These are phyloP conservation scores for Campoletis sonorensis DNA, from an alignment of 1,140 invertebrate species.

Conservation along the genomic window DNA sequence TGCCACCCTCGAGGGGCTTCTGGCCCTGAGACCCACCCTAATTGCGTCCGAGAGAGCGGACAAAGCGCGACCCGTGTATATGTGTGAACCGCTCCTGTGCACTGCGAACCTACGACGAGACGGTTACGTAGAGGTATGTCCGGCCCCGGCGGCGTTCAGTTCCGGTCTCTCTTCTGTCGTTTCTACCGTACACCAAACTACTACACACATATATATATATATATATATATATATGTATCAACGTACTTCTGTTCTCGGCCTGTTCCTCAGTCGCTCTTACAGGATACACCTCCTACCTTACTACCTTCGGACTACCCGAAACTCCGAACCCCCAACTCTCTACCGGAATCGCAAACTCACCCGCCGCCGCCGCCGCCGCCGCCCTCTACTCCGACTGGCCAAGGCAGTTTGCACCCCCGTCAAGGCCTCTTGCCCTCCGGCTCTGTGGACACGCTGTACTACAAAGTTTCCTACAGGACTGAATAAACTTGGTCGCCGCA, in stretches of 20 bases:
- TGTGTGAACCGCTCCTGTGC: conserved; percentile 52
- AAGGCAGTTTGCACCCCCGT: conserved; percentile 18
- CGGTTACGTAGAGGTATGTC: conserved; percentile 65
- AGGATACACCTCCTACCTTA: conserved; percentile 48
- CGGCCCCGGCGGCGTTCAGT: conserved; percentile 68
- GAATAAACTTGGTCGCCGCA: conserved; percentile 74
- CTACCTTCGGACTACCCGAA: conserved; percentile 18
- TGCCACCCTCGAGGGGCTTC: conserved; percentile 60
- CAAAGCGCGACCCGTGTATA: conserved; percentile 75
- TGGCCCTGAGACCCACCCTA: conserved; percentile 73
- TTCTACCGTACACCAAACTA: background rate
- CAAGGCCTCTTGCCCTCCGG: conserved; percentile 72
- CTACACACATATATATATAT: no score
- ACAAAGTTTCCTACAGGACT: conserved; percentile 75
- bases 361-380: conserved; percentile 42
- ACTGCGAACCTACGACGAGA: conserved; percentile 29
- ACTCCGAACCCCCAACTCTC: background rate
- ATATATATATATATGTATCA: background rate
- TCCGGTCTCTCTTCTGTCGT: conserved; percentile 61
- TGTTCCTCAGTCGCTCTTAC: conserved; percentile 21
- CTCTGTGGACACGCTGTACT: conserved; percentile 75
- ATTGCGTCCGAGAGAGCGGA: conserved; percentile 77
- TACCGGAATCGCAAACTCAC: conserved; percentile 1
- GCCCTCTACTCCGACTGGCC: conserved; percentile 1
- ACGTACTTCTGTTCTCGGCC: conserved; percentile 60